Evolutionary conservation across 1,140 invertebrate species (phyloP).

Genomic region (Pogonognathellus flavescens): DNA sequence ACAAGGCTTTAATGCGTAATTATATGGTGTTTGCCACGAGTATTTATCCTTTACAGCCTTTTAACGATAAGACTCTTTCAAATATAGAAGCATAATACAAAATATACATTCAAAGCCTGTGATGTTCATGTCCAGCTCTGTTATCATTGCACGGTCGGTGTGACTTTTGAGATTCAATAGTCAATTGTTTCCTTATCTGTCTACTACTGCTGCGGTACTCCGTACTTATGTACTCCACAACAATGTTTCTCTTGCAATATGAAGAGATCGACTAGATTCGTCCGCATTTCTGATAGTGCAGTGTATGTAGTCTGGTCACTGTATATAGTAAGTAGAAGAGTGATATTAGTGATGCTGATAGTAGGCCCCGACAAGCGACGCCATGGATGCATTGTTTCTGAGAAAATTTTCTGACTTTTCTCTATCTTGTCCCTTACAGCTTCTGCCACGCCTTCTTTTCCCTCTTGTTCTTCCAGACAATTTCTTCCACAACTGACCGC

Average conservation of each 20-base stretch:
- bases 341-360: conserved; percentile 17
- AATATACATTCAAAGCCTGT: no score
- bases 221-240: conserved; percentile 2
- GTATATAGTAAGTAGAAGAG: neutral
- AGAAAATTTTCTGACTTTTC: conserved; percentile 66
- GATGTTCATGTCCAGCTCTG: no score
- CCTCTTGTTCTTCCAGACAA: conserved; percentile 62
- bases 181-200: conserved; percentile 29
- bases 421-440: conserved; percentile 64
- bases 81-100: no score
- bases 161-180: conserved; percentile 41
- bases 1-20: no score
- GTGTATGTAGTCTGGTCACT: neutral
- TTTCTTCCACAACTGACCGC: conserved; percentile 62
- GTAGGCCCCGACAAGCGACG: conserved; percentile 41
- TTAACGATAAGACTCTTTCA: no score
- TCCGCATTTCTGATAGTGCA: conserved; percentile 23
- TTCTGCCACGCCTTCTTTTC: conserved; percentile 63
- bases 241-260: conserved; percentile 1
- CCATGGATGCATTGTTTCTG: conserved; percentile 65
- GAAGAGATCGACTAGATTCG: conserved; percentile 46
- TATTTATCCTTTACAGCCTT: no score
- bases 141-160: conserved; percentile 18
- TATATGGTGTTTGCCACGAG: no score
- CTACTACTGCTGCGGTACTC: conserved; percentile 19